Evolutionary conservation across 1,140 invertebrate species (phyloP), one percentile per base, ranked within the genome.

Genomic region (Bombus affinis): DNA sequence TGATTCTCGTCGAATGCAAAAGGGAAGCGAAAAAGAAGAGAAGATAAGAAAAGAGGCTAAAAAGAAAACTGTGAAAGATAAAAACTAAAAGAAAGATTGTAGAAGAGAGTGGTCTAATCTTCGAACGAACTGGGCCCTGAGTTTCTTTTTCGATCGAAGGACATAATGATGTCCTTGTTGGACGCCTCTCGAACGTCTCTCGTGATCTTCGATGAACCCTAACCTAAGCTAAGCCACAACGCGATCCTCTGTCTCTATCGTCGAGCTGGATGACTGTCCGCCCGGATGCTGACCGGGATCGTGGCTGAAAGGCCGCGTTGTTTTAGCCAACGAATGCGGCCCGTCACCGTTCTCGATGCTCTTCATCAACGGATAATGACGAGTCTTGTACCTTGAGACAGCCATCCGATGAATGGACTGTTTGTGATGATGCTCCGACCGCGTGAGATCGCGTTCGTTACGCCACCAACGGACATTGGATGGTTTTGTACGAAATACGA

Each of bases 281-380:
- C 87, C 77, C 75, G 59, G 68, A 44, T 77, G 82, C 79, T 39
- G 42, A 32, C 66, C 5, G 25, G 79, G 82, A 37, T 53, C 35
- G 32, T 75, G 82, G 35, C 88, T 93, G 92, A 93, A 93, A 92
- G 93, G 78, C 68, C 62, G 87, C 90, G 91, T 94, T 94, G 93
- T 94, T 90, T 93, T 80, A 83, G 83, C 79, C 73, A 75, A 78
- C 86, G 68, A 88, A 86, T 85, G 70, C 85, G 66, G 81, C 81
- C 81, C 93, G 86, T 94, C 92, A 91, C 81, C 88, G 83, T 86
- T 84, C 89, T 88, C 91, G 90, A 91, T 91, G 89, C 91, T 92
- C 91, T 92, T 90, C 92, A 93, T 93, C 91, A 93, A 81, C 87
- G 89, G 86, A 93, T 93, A 92, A 93, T 92, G 92, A 93, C 85